Conservation (phyloP, 2,797 vertebrate genomes). For the Paramormyrops hopkinsi region DNA sequence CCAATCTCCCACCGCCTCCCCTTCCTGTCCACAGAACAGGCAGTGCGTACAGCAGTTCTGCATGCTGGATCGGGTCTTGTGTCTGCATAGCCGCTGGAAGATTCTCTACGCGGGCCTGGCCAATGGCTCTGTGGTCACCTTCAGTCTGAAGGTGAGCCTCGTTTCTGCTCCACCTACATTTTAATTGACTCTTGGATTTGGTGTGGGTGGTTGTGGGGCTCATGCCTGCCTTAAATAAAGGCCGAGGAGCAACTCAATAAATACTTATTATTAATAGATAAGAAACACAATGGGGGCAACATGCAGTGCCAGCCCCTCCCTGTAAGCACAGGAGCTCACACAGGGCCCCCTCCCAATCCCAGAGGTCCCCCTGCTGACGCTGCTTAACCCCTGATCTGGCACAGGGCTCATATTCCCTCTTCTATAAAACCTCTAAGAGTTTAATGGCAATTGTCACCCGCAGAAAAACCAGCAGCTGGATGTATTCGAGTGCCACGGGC, state of each 20-base stretch:
- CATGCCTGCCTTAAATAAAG: background rate
- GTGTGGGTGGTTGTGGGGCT: background rate
- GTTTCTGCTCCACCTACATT: background rate
- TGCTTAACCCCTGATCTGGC: background rate
- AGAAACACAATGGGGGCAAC: background rate
- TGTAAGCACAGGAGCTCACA: background rate
- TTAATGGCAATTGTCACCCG: background rate
- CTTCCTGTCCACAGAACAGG: slow-evolving; percentile 59
- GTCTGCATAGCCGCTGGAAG: slow-evolving; percentile 85
- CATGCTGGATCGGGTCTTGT: slow-evolving; percentile 83
- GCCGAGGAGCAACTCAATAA: background rate
- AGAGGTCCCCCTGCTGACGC: background rate
- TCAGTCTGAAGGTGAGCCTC: slow-evolving; percentile 73
- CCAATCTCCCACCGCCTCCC: background rate
- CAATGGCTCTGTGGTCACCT: slow-evolving; percentile 85
- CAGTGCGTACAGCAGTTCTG: slow-evolving; percentile 71
- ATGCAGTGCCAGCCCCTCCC: background rate
- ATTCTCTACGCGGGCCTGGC: slow-evolving; percentile 83
- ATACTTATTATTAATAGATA: background rate
- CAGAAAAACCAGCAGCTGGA: slow-evolving; percentile 84
- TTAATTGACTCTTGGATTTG: background rate
- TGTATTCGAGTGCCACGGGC: slow-evolving; percentile 86
- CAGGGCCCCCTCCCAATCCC: background rate
- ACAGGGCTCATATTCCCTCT: background rate
- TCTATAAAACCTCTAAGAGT: background rate